Evolutionary conservation across 2,113 vertebrate species (phyloP), one percentile per base, ranked within the genome.

Genomic region (Leucopsar rothschildi): DNA sequence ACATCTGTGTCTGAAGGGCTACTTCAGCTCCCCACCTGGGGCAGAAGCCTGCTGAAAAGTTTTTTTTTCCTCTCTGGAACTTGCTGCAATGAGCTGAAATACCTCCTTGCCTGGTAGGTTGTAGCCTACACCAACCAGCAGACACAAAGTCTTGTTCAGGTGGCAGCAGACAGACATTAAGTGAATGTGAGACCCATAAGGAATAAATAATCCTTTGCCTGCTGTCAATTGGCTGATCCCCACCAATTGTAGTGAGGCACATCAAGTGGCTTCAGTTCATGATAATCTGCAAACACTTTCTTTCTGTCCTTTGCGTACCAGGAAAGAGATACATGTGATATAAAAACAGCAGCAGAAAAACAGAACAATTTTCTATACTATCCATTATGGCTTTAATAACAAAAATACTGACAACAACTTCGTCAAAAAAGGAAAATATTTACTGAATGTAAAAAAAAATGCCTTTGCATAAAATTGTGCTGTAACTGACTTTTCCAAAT

Each of bases 191-290:
- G n/a, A 55, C 31, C 63, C 29, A 0, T 1, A 45, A 53, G 28
- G 18, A 56, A 47, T 4, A 68, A 35, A 35, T 35, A 35, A 35
- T 15, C 53, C 55, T 70, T 65, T 39, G 84, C 20, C 53, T 57
- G 0, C 4, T 49, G 19, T 29, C 53, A 87, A 0, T 23, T 9
- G 5, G 18, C 45, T 88, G 52, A 52, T 19, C 50, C 76, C 70
- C 11, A 4, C 24, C n/a, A 79, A 21, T 13, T 23, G 3, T 0
- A 35, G 11, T 37, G 27, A 52, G 19, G 47, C 1, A 3, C 0
- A 4, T 50, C 52, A 65, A 50, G 22, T 37, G n/a, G 44, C 70
- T 81, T 64, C 60, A 45, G 35, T 15, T 42, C 35, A 13, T 1
- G 2, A 64, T 5, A 47, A 33, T 19, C 20, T 11, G 17, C 55